Evolutionary conservation across 2,888 invertebrate genomes (phyloP), one percentile per base, ranked within the genome.

Genomic region (Mermis nigrescens): DNA sequence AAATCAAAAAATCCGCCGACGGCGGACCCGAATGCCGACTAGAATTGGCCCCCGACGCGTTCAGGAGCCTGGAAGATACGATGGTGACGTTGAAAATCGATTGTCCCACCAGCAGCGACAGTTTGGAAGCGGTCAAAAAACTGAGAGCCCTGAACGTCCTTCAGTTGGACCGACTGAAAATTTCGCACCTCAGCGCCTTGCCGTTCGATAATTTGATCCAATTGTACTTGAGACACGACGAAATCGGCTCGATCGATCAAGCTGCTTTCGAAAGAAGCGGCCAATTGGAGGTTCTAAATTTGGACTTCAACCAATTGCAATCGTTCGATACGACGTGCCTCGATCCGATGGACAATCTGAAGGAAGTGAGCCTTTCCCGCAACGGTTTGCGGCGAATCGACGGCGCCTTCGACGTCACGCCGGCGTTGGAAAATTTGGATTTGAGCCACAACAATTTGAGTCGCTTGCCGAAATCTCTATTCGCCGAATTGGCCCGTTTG

Each of bases 81-180:
- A n/a, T 48, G 48, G 48, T 48, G 4, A 48, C 48, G 12, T 24
- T 48, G 48, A 48, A 48, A 48, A 24, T 48, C 19, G 48, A 48
- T 24, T 48, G 48, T 48, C 48, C 48, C 19, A 48, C 24, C 19
- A 48, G 19, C 19, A 4, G 19, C 4, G 19, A 48, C 12, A 48
- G 48, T 48, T 48, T 48, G 48, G 48, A 48, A 12, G 24, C 48
- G 48, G 24, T 48, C 48, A 48, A 48, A 24, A 48, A 48, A 24
- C 24, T 48, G 48, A 12, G 48, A 12, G 12, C 24, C 4, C 24
- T 48, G 48, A 12, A 48, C 48, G 48, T 48, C 4, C 24, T 48
- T 7, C 48, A 48, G 24, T 48, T 48, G 24, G 24, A 48, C 24
- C 48, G 24, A n/a, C 7, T 48, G 19, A 38, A 38, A 19, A 12